Evolutionary conservation across 2,113 vertebrate species (phyloP).

Genomic region (Chamaea fasciata): DNA sequence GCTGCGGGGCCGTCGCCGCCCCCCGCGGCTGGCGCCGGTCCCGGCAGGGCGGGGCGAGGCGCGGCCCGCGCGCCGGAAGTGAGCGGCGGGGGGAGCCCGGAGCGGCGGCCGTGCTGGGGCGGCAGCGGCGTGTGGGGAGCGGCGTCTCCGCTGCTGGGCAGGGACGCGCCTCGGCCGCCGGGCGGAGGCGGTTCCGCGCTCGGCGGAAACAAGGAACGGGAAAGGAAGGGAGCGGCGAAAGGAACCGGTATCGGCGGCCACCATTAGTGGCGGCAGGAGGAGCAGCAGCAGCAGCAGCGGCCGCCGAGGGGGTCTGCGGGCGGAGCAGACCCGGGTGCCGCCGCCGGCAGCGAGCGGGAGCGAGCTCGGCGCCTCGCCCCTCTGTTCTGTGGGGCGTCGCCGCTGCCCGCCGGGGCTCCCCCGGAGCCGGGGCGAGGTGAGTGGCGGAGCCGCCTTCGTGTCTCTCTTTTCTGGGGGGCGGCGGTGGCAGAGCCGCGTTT

Average conservation of each 20-base stretch:
- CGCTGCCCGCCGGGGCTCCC: background rate
- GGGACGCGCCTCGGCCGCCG: background rate
- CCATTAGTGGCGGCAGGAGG: background rate
- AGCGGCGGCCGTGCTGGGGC: background rate
- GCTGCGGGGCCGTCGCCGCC: too few relatives aligned
- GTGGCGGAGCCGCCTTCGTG: background rate
- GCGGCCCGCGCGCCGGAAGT: background rate
- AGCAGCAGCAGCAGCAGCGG: background rate
- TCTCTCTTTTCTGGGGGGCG: background rate
- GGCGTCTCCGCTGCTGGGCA: background rate
- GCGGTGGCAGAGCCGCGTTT: background rate
- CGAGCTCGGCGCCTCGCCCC: background rate
- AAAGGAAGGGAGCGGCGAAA: conserved; percentile 13
- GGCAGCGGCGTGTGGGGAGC: background rate
- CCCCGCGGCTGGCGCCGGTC: too few relatives aligned
- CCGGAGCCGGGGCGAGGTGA: background rate
- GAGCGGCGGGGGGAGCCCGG: background rate
- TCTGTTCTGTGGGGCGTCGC: background rate
- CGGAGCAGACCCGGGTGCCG: background rate
- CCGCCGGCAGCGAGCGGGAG: background rate
- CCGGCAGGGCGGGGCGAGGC: too few relatives aligned
- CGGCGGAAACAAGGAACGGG: conserved; percentile 2
- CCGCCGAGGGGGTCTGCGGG: background rate
- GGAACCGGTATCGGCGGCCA: background rate
- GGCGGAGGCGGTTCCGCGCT: background rate